Percentiles rank a stretch among this genome's conserved stretches.
Evolutionary conservation across 2,797 vertebrate species (phyloP).

Genomic region (Gadopsis bispinosus): DNA sequence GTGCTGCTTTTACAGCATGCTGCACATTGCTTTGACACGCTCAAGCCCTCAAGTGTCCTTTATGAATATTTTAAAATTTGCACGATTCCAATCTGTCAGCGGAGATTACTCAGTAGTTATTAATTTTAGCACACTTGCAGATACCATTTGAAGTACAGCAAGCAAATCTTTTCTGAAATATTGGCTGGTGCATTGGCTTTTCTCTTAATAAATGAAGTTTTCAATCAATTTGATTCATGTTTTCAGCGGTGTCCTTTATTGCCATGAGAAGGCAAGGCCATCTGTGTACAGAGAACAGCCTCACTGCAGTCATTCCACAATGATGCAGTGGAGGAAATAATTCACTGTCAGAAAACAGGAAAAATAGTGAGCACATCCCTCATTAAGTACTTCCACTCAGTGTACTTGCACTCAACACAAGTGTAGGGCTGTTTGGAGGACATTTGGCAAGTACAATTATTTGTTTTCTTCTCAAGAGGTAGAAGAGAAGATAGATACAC

Average conservation of each 20-base stretch:
- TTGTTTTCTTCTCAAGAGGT: constrained; percentile 5
- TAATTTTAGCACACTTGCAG: constrained; percentile 34
- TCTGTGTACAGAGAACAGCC: constrained; percentile 26
- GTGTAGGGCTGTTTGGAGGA: constrained; percentile 9
- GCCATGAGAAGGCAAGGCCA: constrained; percentile 24
- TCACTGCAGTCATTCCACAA: constrained; percentile 36
- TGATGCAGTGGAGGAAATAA: constrained; percentile 51
- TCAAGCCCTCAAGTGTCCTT: constrained; percentile 61
- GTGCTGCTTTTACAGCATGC: constrained; percentile 22
- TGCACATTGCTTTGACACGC: constrained; percentile 60
- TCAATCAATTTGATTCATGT: background rate
- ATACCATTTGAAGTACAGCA: background rate
- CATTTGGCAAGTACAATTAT: constrained; percentile 1
- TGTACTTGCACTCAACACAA: constrained; percentile 36
- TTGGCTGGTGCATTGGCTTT: background rate
- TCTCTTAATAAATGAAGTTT: background rate
- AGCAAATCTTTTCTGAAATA: background rate
- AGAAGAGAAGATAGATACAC: background rate
- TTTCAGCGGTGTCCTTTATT: constrained; percentile 25
- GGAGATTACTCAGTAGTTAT: constrained; percentile 54
- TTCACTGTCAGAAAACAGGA: constrained; percentile 51
- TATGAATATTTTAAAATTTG: constrained; percentile 71
- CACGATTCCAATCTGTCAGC: constrained; percentile 67
- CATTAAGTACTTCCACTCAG: constrained; percentile 47
- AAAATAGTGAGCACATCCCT: constrained; percentile 37